These are phyloP conservation scores for Diabrotica undecimpunctata DNA, from an alignment of 1,140 invertebrate genomes.

Conservation along the genomic window DNA sequence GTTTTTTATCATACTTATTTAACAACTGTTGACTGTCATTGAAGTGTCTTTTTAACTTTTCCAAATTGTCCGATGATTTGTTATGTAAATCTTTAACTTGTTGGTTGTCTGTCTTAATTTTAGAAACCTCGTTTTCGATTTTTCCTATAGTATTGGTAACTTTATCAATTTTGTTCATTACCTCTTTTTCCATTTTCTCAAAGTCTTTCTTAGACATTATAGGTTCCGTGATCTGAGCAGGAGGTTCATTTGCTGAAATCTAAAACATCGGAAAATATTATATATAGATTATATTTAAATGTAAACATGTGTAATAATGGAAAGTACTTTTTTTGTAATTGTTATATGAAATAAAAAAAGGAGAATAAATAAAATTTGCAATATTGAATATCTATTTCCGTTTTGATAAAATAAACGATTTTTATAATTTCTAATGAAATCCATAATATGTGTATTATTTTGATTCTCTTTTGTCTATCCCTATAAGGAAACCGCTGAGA, in stretches of 20 bases:
- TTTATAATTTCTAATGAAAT: too few species aligned
- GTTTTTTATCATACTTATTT: slow-evolving; percentile 53
- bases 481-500: too few species aligned
- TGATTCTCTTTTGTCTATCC: too few species aligned
- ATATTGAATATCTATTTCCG: too few species aligned
- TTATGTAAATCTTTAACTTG: slow-evolving; percentile 39
- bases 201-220: slow-evolving; percentile 42
- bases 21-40: slow-evolving; percentile 51
- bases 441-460: too few species aligned
- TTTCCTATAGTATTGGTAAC: slow-evolving; percentile 54
- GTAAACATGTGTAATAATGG: not conserved
- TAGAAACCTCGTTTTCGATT: slow-evolving; percentile 52
- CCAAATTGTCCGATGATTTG: slow-evolving; percentile 38
- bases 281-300: not conserved
- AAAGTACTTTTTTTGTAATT: not conserved
- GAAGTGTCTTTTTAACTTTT: slow-evolving; percentile 41
- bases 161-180: slow-evolving; percentile 54
- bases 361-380: too few species aligned
- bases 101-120: slow-evolving; percentile 43
- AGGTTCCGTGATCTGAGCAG: slow-evolving; percentile 34
- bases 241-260: slow-evolving; percentile 24
- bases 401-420: too few species aligned
- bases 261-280: slow-evolving; percentile 7
- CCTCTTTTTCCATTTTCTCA: slow-evolving; percentile 52
- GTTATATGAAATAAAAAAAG: too few species aligned